Base-by-base conservation (phyloP, 2,113 vertebrate genomes). In the Felis chaus region DNA sequence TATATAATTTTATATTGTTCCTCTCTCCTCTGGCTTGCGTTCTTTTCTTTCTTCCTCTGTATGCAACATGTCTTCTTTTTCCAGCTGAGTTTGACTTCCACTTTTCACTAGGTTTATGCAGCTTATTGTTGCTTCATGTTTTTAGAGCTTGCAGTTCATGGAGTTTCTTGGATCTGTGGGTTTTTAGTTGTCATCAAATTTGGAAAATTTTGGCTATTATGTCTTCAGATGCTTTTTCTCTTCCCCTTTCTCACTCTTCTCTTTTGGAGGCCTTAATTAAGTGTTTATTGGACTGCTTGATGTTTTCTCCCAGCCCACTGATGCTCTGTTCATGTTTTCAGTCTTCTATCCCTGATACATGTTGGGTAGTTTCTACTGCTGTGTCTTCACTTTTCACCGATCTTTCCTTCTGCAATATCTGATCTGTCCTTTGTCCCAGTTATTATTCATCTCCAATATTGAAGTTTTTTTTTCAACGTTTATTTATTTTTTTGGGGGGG, bases 251-350 rank as follows among this genome's bases (percentile, higher is more conserved):
- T 66, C 2, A 15, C 10, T 45, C 6, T 27, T 16, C 15, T 25
- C 7, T 73, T 61, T 18, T 29, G 36, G 55, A 19, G 39, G 29
- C 33, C 18, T 69, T 29, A 3, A 15, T 9, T 11, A 11, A 18
- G 1, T 0, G 11, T 9, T 4, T 33, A 3, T 27, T 21, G 11
- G n/a, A 36, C 31, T 33, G 18, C 16, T 21, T 0, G 4, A 23
- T 0, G 25, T 7, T 18, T 57, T 33, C 36, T 12, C 7, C 12
- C 15, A 15, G 57, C 45, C 4, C 7, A 1, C 5, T 4, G 5
- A 29, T 1, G 16, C 31, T 10, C 45, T 57, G 71, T 50, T 79
- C 16, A 18, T 50, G 45, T 79, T 11, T 29, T 76, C 41, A 45
- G 73, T 29, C 73, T 76, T 76, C 73, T 9, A 21, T 10, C 13